These are phyloP conservation scores for Drosophila affinis DNA, from an alignment of 2,888 invertebrate species.

Conservation along the genomic window DNA sequence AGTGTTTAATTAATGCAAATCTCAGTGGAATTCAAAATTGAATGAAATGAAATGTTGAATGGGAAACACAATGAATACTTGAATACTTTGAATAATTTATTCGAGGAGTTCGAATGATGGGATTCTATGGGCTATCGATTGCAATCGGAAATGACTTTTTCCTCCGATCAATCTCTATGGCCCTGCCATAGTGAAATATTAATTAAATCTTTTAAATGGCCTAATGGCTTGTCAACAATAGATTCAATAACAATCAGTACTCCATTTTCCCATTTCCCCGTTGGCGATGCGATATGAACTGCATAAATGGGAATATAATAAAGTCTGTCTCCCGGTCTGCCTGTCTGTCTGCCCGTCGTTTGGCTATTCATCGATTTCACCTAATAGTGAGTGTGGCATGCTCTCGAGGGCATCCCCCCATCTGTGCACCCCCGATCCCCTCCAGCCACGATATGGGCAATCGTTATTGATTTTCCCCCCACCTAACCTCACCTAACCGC, in stretches of 20 bases:
- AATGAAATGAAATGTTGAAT: neutral
- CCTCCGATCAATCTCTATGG: neutral
- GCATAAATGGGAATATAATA: conserved; percentile 27
- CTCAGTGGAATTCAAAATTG: neutral
- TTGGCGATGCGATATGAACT: neutral
- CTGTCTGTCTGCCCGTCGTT: conserved; percentile 6
- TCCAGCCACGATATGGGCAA: conserved; percentile 48
- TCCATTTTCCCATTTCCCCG: neutral
- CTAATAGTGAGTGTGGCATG: conserved; percentile 8
- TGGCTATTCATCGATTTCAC: conserved; percentile 49
- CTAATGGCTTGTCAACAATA: neutral
- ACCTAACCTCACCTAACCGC: conserved; percentile 1
- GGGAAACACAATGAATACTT: neutral
- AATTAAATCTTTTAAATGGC: neutral
- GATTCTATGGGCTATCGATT: neutral
- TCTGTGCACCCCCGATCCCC: neutral
- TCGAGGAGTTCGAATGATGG: no score
- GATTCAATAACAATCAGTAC: conserved; percentile 1
- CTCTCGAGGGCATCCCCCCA: neutral
- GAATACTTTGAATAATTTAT: neutral
- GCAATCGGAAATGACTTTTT: neutral
- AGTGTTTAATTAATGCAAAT: neutral
- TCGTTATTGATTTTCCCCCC: conserved; percentile 67
- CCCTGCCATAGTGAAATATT: neutral
- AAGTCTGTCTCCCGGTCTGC: conserved; percentile 9